Base-by-base conservation (phyloP, 2,113 vertebrate genomes). In the Datnioides undecimradiatus region DNA sequence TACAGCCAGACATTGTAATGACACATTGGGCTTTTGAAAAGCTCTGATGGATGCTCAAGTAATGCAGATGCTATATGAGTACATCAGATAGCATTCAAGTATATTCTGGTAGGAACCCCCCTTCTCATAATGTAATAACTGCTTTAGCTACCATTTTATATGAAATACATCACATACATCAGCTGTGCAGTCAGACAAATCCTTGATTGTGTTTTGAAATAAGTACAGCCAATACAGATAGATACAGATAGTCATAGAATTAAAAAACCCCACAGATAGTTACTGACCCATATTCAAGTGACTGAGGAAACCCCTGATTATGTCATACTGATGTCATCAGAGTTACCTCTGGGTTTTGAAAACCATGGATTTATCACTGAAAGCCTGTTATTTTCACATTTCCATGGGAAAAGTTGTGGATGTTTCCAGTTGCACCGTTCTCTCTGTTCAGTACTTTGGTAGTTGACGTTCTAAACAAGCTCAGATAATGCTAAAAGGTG, bases 1-100 rank as follows among this genome's bases (percentile, higher is more conserved):
- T 85, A 91, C 87, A 86, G 73, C 76, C 74, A 81, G 88, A 91
- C 87, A 76, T 70, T 83, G 85, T 78, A 87, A 82, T 85, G 89
- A 89, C 89, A 91, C 71, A 66, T 69, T 34, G 80, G 73, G 84
- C 63, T 76, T 85, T 75, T 73, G 69, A 91, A 73, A 84, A 86
- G 62, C 82, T 71, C 49, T 84, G 84, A 87, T 73, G 68, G 76
- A 87, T 87, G 67, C 43, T 2, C 23, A 17, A 62, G 66, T 69
- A 65, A 84, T 86, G 65, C 58, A 82, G 40, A 68, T 82, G 51
- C 59, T 63, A 1, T 54, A 41, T 84, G 70, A 68, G 58, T 79
- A 54, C 60, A 70, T 76, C 79, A 72, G 48, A 74, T 73, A 72
- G 68, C 40, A 69, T 73, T 52, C 11, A 11, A 66, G 75, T 76